Evolutionary conservation across 2,888 invertebrate species (phyloP).

Genomic region (Rhingia rostrata): DNA sequence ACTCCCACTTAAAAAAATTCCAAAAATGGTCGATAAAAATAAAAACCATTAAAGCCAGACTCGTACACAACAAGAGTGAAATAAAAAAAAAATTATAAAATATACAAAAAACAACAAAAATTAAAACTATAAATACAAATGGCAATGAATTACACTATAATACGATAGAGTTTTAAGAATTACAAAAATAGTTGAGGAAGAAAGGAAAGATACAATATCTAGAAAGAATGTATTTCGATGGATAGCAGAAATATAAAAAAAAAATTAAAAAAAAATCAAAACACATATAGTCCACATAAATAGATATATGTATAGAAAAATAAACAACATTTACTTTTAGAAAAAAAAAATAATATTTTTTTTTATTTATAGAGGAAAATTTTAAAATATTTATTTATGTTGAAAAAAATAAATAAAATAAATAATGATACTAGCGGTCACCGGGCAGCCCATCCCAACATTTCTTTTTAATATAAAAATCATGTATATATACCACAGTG

Average conservation of each 20-base stretch:
- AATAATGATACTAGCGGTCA: constrained; percentile 82
- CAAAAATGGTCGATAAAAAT: constrained; percentile 27
- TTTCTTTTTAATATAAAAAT: constrained; percentile 77
- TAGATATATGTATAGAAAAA: constrained; percentile 62
- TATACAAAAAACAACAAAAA: constrained; percentile 12
- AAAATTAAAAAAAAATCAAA: constrained; percentile 42
- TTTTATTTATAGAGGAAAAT: constrained; percentile 75
- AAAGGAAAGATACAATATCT: constrained; percentile 66
- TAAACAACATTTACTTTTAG: constrained; percentile 68
- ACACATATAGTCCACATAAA: constrained; percentile 71
- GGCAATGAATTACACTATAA: constrained; percentile 66
- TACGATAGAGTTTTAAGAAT: constrained; percentile 59
- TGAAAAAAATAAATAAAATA: constrained; percentile 76
- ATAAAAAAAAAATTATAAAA: constrained; percentile 31
- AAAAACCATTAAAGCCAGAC: constrained; percentile 73
- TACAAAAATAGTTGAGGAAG: constrained; percentile 64
- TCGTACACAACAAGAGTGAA: constrained; percentile 71
- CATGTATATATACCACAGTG: constrained; percentile 76
- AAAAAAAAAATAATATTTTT: constrained; percentile 63
- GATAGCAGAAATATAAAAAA: constrained; percentile 62
- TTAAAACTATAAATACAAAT: constrained; percentile 49
- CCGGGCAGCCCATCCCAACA: constrained; percentile 84
- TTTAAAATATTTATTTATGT: constrained; percentile 80
- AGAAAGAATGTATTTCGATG: constrained; percentile 50
- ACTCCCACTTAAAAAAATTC: constrained; percentile 57